Conservation (phyloP, 2,797 vertebrate genomes). For the Galagoides demidoff region DNA sequence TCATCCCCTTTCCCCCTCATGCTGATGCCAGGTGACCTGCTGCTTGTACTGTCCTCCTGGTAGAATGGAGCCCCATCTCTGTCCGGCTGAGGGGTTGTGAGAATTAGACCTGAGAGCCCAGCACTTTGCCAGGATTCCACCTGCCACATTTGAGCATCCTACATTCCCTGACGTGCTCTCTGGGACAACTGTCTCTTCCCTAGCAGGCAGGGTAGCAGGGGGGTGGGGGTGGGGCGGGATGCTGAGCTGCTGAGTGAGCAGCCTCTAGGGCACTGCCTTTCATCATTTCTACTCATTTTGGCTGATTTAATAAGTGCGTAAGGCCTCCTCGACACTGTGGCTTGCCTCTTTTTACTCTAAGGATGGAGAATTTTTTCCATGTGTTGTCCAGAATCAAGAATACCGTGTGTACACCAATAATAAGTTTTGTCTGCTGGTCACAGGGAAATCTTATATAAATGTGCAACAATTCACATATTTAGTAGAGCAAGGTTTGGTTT, state of each 20-base stretch:
- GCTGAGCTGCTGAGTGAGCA: background rate
- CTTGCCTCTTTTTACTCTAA: background rate
- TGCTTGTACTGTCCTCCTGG: background rate
- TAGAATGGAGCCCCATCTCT: too few species aligned
- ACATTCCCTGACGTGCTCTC: fast-evolving
- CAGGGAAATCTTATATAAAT: background rate
- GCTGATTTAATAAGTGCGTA: background rate
- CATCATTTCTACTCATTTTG: background rate
- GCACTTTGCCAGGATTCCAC: too few species aligned
- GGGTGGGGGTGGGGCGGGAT: too few species aligned
- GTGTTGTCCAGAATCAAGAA: background rate
- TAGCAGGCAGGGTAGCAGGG: too few species aligned
- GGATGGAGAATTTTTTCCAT: background rate
- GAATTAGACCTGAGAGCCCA: background rate
- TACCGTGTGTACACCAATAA: background rate
- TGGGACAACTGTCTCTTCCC: background rate
- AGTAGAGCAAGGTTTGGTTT: too few species aligned
- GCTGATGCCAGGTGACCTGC: background rate
- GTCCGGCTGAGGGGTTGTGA: fast-evolving
- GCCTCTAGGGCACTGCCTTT: fast-evolving
- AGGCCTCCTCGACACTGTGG: background rate
- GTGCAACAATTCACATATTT: background rate
- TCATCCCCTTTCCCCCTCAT: background rate
- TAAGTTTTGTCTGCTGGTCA: background rate
- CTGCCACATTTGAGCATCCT: background rate